These are phyloP conservation scores for Atrichornis clamosus DNA, from an alignment of 2,113 vertebrate species.

Conservation along the genomic window DNA sequence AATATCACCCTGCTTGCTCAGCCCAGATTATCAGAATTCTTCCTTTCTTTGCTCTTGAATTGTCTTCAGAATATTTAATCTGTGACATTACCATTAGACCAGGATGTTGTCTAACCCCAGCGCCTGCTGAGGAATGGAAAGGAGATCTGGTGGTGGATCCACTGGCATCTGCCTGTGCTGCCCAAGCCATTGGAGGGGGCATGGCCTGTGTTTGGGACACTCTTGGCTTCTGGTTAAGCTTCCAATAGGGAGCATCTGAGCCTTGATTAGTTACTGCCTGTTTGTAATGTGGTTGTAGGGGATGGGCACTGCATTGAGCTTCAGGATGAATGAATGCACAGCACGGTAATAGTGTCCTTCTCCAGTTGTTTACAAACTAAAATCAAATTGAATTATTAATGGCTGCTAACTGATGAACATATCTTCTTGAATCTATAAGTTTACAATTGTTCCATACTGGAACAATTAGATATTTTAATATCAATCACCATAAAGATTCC, in stretches of 20 bases:
- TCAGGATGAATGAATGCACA: not conserved
- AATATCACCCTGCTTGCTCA: not conserved
- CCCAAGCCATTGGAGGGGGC: not conserved
- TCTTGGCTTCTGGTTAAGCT: not conserved
- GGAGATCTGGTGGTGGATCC: not conserved
- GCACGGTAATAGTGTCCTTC: not conserved
- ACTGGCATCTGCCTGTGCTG: rapidly evolving
- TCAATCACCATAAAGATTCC: not conserved
- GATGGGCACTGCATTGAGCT: not conserved
- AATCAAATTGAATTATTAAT: not conserved
- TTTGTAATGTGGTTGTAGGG: not conserved
- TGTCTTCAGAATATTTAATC: not conserved
- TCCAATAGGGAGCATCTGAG: not conserved
- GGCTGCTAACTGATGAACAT: not conserved
- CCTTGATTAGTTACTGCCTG: not conserved
- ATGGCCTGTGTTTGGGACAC: not conserved
- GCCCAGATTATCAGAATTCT: too few relatives aligned
- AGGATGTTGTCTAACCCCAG: rapidly evolving
- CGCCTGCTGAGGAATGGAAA: not conserved
- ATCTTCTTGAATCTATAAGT: not conserved
- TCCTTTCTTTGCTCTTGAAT: not conserved
- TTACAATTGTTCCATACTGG: not conserved
- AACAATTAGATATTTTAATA: not conserved
- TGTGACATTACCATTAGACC: not conserved
- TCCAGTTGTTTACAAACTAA: not conserved